Base-by-base conservation (phyloP, 1,140 invertebrate species). In the Stegodyphus dumicola region DNA sequence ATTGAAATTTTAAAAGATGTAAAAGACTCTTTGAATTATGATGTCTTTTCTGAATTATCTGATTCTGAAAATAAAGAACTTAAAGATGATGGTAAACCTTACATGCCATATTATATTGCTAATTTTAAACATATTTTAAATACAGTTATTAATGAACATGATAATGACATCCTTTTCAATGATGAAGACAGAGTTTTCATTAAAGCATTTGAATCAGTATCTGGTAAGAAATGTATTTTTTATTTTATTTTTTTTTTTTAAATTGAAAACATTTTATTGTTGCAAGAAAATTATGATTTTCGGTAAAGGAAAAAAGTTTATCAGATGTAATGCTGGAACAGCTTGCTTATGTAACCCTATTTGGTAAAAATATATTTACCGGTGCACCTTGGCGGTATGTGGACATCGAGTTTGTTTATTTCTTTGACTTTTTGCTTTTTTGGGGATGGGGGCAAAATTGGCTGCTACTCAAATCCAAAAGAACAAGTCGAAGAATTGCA, bases 121-220 rank as follows among this genome's bases (percentile, higher is more conserved):
- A 60, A 60, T 60, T 60, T 60, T 60, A 60, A 60, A 60, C 56
- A 60, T 60, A 60, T 60, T 60, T 60, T 60, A 60, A 60, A 60
- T 60, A 60, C 9, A 10, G 56, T 60, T 60, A 10, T 60, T 10
- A 9, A 60, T 10, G 56, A 60, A 10, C 9, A 60, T 10, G 9
- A 10, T 60, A 60, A 60, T 60, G 15, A 60, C 9, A 15, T 60
- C 9, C 56, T 60, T 60, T 60, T 60, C 15, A 60, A 60, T 60
- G 56, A 60, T 60, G 56, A 60, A 60, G 56, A 60, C 56, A 60
- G 9, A 15, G 9, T 2, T 1, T 60, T 60, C 5, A 15, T 60
- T 10, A 60, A 60, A 10, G 56, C 9, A 60, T 60, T 60, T 60
- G 56, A 60, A 60, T 9, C 9, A 9, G 9, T 60, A 60, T 60